Evolutionary conservation across 2,113 vertebrate species (phyloP), one percentile per base, ranked within the genome.

Genomic region (Chloroceryle aenea): DNA sequence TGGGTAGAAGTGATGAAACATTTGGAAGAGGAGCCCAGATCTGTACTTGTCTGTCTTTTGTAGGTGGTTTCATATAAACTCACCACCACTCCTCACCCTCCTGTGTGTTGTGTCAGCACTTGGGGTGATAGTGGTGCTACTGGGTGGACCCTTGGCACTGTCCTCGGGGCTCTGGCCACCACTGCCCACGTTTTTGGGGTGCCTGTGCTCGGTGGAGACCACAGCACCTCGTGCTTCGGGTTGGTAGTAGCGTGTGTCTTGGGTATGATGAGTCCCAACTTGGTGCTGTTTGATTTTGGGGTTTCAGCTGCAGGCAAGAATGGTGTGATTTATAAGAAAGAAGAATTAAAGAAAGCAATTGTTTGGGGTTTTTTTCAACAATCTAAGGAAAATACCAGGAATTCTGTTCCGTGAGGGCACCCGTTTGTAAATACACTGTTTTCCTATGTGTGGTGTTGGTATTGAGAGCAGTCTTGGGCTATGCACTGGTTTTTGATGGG

Each of bases 1-100:
- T 2, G 8, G 30, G 30, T 8, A 34, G 38, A 14, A 30, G 12
- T 1, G 36, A 9, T 18, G n/a, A 12, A 26, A 10, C 3, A 0
- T 15, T 45, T 14, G 32, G 18, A 50, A 66, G 19, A 61, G 4
- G 18, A 61, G 4, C 34, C 43, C 22, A 8, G 30, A 43, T 11
- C 30, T 4, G 14, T 2, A 1, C 4, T 23, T 30, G 6, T 26
- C 52, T 58, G n/a, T 19, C 17, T 21, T 19, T 36, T 7, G 5
- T 56, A 7, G 55, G 29, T 20, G 56, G 2, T 12, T 10, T 20
- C n/a, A 45, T 45, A 9, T 2, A 32, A 82, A 50, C 17, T 14
- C 12, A 3, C 1, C 3, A 4, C 19, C 45, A 8, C 45, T 20
- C 18, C 45, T 38, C 4, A 6, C 21, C 10, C 19, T 6, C n/a